Conservation (phyloP, 53 echinoderm and acorn worm genomes). For the Actinopyga echinites region DNA sequence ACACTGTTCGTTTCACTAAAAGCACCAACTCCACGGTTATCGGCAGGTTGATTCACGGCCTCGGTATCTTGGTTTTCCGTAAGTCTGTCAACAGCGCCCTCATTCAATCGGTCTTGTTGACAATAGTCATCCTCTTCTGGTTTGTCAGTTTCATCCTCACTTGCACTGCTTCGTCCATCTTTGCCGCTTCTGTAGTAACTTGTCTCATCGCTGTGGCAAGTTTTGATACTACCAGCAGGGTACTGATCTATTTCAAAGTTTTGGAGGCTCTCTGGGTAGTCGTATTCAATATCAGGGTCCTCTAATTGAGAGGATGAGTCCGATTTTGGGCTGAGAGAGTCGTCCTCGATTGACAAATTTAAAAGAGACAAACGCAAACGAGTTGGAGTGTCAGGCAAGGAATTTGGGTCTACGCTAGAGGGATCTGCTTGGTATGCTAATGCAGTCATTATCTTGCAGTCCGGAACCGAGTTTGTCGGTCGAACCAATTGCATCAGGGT, state of each 20-base stretch:
- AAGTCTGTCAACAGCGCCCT: background rate
- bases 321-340: constrained; percentile 38
- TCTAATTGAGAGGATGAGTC: constrained; percentile 18
- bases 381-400: constrained; percentile 71
- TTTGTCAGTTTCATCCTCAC: constrained; percentile 8
- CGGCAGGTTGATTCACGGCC: background rate
- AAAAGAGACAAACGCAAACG: constrained; percentile 72
- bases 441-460: constrained; percentile 96
- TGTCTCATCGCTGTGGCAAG: constrained; percentile 37
- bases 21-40: background rate
- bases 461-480: constrained; percentile 73
- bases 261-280: constrained; percentile 30
- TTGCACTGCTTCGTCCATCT: constrained; percentile 14
- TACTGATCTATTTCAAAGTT: constrained; percentile 19
- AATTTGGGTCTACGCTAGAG: constrained; percentile 70
- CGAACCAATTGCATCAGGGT: constrained; percentile 87
- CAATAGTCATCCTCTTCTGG: no score
- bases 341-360: constrained; percentile 65
- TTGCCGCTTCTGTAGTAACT: constrained; percentile 13
- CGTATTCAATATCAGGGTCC: background rate
- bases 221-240: background rate
- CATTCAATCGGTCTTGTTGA: background rate
- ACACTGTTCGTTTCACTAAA: constrained; percentile 39
- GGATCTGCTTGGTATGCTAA: constrained; percentile 97
- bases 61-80: background rate